Base-by-base conservation (phyloP, 1,140 invertebrate species). In the Sminthurinus signatus region DNA sequence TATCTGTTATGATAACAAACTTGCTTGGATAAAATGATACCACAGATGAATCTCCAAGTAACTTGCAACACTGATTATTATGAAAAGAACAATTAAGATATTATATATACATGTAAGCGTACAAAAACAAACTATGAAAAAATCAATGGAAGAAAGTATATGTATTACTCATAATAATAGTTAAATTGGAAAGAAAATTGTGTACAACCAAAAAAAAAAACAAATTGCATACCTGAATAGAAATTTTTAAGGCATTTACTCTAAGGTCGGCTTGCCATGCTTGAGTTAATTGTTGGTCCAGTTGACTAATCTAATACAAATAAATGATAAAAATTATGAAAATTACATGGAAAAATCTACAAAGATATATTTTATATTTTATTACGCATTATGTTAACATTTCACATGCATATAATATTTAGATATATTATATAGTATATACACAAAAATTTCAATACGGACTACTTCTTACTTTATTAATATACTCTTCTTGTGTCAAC, bases 1-100 rank as follows among this genome's bases (percentile, higher is more conserved):
- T 93, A 75, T 98, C 94, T 46, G 92, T 96, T 44, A 98, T 88
- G 1, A 98, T 81, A 29, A 96, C 89, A 84, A 94, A 98, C 82
- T 98, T 97, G 78, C 92, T 96, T 0, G 96, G 95, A 82, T 98
- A 98, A 79, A 98, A 98, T 71, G 87, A 86, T 73, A 95, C 85
- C 0, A 89, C 91, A 67, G 84, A 86, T 17, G 88, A 89, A 75
- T 96, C 91, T 5, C 88, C 85, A 27, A 98, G 78, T 69, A 97
- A 78, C 80, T 97, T 96, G 23, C 93, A 89, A 80, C 92, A 96
- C 82, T 97, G 74, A 44, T n/a, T n/a, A n/a, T n/a, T n/a, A n/a
- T n/a, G n/a, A n/a, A n/a, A n/a, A n/a, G n/a, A n/a, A n/a, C n/a
- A n/a, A n/a, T n/a, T n/a, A n/a, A n/a, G n/a, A n/a, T n/a, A n/a